phyloP scores from a whole-genome alignment of 2,797 vertebrate genomes.

The Lepilemur ruficaudatus region DNA sequence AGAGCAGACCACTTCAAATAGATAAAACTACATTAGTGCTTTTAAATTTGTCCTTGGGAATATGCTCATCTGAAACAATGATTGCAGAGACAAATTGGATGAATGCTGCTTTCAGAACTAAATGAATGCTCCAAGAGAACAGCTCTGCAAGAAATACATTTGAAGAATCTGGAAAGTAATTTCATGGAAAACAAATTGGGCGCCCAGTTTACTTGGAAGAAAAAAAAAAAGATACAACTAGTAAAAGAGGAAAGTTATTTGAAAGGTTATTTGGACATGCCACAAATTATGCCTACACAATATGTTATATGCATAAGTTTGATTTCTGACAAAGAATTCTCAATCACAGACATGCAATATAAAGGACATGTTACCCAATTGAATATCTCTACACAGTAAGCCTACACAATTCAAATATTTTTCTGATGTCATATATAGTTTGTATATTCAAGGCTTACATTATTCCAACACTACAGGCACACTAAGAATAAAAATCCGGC shows the following conservation, averaged over 20 bases:
- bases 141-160: constrained; percentile 71
- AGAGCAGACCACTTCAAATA: constrained; percentile 76
- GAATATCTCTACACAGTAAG: background rate
- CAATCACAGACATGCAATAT: background rate
- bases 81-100: constrained; percentile 75
- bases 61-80: constrained; percentile 71
- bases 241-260: background rate
- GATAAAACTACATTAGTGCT: constrained; percentile 76
- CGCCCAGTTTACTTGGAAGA: background rate
- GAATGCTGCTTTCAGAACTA: constrained; percentile 78
- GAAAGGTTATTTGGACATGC: constrained; percentile 18
- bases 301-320: constrained; percentile 3
- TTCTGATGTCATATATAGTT: background rate
- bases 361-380: background rate
- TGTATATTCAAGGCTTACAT: background rate
- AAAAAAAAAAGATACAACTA: background rate
- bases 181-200: constrained; percentile 77
- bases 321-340: constrained; percentile 28
- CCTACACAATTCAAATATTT: background rate
- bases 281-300: background rate
- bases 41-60: constrained; percentile 80
- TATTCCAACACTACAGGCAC: background rate
- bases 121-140: constrained; percentile 77
- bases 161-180: constrained; percentile 76
- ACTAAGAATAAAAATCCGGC: background rate